These are phyloP conservation scores for Piscicola geometra DNA, from an alignment of 2,888 invertebrate species.

Conservation along the genomic window DNA sequence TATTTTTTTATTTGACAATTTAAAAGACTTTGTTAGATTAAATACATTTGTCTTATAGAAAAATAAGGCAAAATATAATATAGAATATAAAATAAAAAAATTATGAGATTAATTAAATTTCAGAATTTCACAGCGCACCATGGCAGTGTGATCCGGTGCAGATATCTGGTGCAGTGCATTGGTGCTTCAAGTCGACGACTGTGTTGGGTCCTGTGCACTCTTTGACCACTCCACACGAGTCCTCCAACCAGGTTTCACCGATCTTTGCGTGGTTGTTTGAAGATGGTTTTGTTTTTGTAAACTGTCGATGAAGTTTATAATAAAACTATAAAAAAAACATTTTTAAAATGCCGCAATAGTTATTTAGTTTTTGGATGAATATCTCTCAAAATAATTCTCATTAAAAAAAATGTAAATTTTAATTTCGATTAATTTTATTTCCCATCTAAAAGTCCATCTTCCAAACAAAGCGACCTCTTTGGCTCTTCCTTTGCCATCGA, in stretches of 20 bases:
- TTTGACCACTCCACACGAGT: neutral
- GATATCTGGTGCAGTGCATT: neutral
- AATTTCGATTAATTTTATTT: too few relatives aligned
- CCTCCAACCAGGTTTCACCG: slow-evolving; percentile 1
- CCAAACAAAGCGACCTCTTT: neutral
- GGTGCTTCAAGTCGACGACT: neutral
- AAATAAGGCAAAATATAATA: too few relatives aligned
- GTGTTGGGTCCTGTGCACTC: neutral
- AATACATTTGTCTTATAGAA: too few relatives aligned
- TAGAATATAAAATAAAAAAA: too few relatives aligned
- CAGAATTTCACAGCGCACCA: neutral
- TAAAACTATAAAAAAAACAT: neutral
- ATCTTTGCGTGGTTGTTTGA: neutral
- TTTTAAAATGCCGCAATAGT: too few relatives aligned
- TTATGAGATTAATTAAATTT: too few relatives aligned
- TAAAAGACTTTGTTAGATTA: too few relatives aligned
- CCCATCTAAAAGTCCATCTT: neutral
- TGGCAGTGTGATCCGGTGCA: neutral
- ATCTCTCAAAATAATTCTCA: neutral
- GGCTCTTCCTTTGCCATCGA: slow-evolving; percentile 2
- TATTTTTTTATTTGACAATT: too few relatives aligned
- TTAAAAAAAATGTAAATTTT: neutral
- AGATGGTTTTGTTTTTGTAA: neutral
- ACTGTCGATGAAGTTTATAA: neutral
- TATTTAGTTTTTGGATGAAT: too few relatives aligned